Conservation (phyloP, 2,888 invertebrate genomes). For the Ctenicera cuprea region DNA sequence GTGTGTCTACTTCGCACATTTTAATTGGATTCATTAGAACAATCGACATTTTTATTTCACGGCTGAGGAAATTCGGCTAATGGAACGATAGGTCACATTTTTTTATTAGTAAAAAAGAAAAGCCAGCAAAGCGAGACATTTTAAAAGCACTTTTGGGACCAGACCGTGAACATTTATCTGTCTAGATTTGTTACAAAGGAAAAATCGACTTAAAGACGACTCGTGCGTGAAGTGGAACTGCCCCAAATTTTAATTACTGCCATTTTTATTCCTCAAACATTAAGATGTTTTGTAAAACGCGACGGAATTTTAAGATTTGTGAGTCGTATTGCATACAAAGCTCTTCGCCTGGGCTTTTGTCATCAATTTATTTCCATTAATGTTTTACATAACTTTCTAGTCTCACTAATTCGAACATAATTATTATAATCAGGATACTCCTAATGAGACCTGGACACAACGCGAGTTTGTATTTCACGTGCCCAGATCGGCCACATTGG, state of each 20-base stretch:
- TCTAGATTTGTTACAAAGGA: conserved; percentile 7
- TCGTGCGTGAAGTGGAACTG: conserved; percentile 29
- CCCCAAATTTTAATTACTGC: not conserved
- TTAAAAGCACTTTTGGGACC: not conserved
- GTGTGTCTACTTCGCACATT: conserved; percentile 18
- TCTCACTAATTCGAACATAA: no score
- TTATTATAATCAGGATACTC: no score
- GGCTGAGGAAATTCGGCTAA: conserved; percentile 1
- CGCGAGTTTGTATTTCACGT: no score
- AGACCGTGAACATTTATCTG: conserved; percentile 9
- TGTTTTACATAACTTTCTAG: no score
- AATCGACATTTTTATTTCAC: conserved; percentile 25
- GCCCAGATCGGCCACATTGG: no score
- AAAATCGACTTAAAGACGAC: not conserved
- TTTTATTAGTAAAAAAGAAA: conserved; percentile 2
- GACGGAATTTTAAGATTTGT: not conserved
- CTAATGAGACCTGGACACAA: no score
- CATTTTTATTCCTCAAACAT: not conserved
- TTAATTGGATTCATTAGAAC: conserved; percentile 30
- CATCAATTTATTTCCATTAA: no score
- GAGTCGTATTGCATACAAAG: no score
- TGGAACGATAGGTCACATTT: conserved; percentile 3
- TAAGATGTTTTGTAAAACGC: not conserved
- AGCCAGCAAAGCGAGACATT: not conserved
- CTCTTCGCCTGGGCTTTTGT: no score